Percentiles rank a stretch among this genome's conserved stretches.
phyloP scores from a whole-genome alignment of 2,113 vertebrate species.

The Nanorana parkeri region DNA sequence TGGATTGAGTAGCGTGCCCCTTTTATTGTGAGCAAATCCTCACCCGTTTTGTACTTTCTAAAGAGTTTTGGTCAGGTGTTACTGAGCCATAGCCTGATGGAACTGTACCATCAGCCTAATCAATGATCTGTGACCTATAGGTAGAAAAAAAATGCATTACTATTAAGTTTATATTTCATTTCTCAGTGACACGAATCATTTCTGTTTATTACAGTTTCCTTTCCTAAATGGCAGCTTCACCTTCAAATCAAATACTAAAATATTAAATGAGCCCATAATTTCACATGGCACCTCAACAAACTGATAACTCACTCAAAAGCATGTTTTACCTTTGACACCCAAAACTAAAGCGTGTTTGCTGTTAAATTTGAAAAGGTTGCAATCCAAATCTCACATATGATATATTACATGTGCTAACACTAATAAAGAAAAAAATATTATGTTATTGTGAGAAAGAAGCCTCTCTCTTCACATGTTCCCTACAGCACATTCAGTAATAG shows the following conservation, averaged over 20 bases:
- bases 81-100: conserved; percentile 13
- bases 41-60: neutral
- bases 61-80: conserved; percentile 17
- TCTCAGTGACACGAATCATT: neutral
- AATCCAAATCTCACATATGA: no score
- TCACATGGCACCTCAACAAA: neutral
- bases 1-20: neutral
- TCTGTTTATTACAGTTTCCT: conserved; percentile 16
- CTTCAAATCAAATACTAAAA: neutral
- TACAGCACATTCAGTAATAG: no score
- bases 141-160: neutral
- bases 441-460: no score
- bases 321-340: neutral
- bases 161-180: conserved; percentile 6
- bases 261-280: neutral
- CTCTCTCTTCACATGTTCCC: no score
- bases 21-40: neutral
- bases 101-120: neutral
- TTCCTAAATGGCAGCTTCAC: neutral
- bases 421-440: no score
- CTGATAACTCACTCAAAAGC: neutral
- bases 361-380: no score
- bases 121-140: neutral
- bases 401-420: no score
- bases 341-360: no score